phyloP scores from a whole-genome alignment of 2,797 vertebrate genomes.

The Peromyscus attwateri region DNA sequence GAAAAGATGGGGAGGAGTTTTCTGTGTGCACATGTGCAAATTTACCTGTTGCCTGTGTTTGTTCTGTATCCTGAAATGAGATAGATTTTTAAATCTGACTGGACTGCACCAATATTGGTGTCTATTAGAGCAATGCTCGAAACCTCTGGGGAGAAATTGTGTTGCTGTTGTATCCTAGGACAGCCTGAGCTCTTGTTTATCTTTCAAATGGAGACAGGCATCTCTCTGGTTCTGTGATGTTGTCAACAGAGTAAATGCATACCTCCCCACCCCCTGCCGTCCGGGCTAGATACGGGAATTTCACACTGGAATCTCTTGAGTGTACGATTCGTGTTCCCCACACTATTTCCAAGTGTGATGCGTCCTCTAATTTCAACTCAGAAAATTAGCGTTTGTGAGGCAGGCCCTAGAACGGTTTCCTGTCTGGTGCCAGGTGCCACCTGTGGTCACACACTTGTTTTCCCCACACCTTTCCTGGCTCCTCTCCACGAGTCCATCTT shows the following conservation, averaged over 20 bases:
- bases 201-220: neutral
- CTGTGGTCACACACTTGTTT: constrained; percentile 68
- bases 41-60: neutral
- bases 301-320: constrained; percentile 74
- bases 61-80: neutral
- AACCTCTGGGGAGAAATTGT: neutral
- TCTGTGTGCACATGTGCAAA: neutral
- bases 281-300: neutral
- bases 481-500: neutral
- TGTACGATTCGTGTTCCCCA: constrained; percentile 62
- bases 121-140: neutral
- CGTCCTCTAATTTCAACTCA: constrained; percentile 11
- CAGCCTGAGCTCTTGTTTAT: constrained; percentile 43
- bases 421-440: constrained; percentile 69
- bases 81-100: neutral
- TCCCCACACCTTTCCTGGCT: constrained; percentile 64
- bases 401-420: constrained; percentile 23
- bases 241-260: neutral
- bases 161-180: neutral
- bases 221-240: neutral
- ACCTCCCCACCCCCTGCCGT: neutral
- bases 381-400: constrained; percentile 61
- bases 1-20: neutral
- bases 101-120: neutral
- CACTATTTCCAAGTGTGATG: constrained; percentile 71